These are phyloP conservation scores for Lordiphosa andalusiaca DNA, from an alignment of 2,888 invertebrate genomes.

Conservation along the genomic window DNA sequence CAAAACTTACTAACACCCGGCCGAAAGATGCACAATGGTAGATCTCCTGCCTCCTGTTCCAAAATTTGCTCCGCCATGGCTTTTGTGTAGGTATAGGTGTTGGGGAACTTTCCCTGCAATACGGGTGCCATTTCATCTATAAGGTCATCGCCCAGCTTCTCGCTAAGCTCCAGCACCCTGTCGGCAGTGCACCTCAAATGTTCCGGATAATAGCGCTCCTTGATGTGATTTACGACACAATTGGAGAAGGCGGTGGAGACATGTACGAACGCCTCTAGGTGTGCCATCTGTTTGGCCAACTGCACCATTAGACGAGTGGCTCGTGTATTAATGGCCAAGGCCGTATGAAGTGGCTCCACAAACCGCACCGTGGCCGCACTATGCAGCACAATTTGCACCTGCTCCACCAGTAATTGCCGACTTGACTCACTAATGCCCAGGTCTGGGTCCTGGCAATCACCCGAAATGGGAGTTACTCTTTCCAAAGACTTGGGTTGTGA, in stretches of 20 bases:
- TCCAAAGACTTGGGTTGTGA: constrained; percentile 61
- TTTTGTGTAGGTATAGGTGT: constrained; percentile 88
- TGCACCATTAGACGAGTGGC: constrained; percentile 85
- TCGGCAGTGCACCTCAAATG: constrained; percentile 71
- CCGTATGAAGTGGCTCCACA: constrained; percentile 85
- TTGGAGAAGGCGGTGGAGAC: constrained; percentile 87
- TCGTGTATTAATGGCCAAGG: constrained; percentile 86
- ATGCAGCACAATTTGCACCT: constrained; percentile 86
- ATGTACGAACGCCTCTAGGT: constrained; percentile 82
- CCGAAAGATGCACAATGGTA: constrained; percentile 85
- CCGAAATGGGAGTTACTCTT: constrained; percentile 77
- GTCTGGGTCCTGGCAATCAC: constrained; percentile 77
- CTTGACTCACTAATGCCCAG: constrained; percentile 79
- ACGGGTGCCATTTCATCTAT: constrained; percentile 72
- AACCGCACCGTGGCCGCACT: constrained; percentile 94
- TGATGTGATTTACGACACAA: constrained; percentile 80
- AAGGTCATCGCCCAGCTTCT: constrained; percentile 75
- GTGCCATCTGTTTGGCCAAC: constrained; percentile 83
- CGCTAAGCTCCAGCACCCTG: constrained; percentile 73
- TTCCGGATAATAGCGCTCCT: constrained; percentile 80
- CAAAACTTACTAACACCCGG: constrained; percentile 85
- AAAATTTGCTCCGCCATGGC: constrained; percentile 85
- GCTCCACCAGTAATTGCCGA: constrained; percentile 64
- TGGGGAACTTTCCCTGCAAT: constrained; percentile 81
- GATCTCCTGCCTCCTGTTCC: constrained; percentile 81